A percentile compares a stretch with the other conserved stretches of the same genome.
These are phyloP conservation scores for Prochilodus magdalenae DNA, from an alignment of 2,113 vertebrate genomes.

Conservation along the genomic window DNA sequence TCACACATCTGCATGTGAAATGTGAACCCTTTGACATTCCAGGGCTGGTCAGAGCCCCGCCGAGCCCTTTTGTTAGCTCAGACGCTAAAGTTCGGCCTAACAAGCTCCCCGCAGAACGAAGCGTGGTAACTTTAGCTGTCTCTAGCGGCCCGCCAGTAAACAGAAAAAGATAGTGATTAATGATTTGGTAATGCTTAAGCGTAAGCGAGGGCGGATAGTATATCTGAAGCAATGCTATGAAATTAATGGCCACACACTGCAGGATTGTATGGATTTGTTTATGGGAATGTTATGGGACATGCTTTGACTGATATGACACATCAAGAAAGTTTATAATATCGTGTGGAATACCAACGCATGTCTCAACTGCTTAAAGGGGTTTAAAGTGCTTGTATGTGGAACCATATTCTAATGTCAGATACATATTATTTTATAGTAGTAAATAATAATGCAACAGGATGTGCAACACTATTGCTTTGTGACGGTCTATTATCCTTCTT, in stretches of 20 bases:
- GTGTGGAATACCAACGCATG: background rate
- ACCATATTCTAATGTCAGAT: background rate
- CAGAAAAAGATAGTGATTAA: conserved; percentile 58
- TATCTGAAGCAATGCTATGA: conserved; percentile 34
- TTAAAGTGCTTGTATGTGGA: too few relatives aligned
- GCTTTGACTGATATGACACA: background rate
- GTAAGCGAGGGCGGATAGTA: conserved; percentile 33
- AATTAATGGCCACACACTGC: conserved; percentile 40
- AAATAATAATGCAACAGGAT: too few relatives aligned
- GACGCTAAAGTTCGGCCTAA: conserved; percentile 83
- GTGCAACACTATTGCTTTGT: too few relatives aligned
- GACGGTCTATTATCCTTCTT: too few relatives aligned
- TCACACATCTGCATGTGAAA: conserved; percentile 98
- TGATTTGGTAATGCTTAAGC: conserved; percentile 43
- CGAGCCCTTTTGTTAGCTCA: conserved; percentile 82
- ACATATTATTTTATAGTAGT: too few relatives aligned
- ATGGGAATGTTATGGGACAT: background rate
- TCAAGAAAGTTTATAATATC: background rate
- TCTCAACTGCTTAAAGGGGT: too few relatives aligned
- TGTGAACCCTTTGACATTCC: conserved; percentile 96
- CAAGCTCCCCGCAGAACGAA: conserved; percentile 76
- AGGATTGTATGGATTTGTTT: background rate
- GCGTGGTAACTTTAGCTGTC: conserved; percentile 49
- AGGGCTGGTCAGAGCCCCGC: conserved; percentile 81
- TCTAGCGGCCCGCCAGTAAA: conserved; percentile 45